Evolutionary conservation across 2,113 vertebrate species (phyloP).

Genomic region (Hoplias malabaricus): DNA sequence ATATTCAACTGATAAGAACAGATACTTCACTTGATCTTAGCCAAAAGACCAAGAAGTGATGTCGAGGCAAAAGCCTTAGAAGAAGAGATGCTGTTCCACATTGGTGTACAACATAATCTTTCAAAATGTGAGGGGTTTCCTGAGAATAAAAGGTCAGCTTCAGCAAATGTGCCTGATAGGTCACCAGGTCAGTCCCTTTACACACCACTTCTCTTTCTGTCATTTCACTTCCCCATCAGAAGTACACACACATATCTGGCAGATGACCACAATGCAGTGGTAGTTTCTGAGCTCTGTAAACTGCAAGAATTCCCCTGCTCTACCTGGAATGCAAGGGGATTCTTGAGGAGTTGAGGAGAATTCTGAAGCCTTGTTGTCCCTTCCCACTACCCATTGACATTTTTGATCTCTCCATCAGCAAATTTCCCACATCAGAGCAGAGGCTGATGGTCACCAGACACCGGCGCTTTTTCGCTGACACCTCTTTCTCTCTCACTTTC

Average conservation of each 20-base stretch:
- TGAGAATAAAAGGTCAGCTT: not conserved
- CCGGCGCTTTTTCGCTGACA: conserved; percentile 4
- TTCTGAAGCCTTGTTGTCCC: conserved; percentile 6
- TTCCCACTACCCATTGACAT: conserved; percentile 14
- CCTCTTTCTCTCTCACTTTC: not conserved
- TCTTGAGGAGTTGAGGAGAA: conserved; percentile 4
- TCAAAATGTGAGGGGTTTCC: conserved; percentile 1
- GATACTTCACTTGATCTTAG: too few species aligned
- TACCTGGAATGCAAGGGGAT: conserved; percentile 30
- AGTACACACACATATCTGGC: not conserved
- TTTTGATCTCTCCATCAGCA: conserved; percentile 30
- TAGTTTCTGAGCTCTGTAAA: not conserved
- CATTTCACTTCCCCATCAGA: conserved; percentile 27
- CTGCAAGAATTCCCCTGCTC: conserved; percentile 13
- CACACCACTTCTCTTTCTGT: conserved; percentile 26
- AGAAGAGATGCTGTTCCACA: too few species aligned
- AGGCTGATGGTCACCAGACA: not conserved
- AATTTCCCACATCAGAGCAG: conserved; percentile 6
- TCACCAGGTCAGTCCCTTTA: conserved; percentile 8
- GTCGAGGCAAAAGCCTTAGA: too few species aligned
- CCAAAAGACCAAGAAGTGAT: too few species aligned
- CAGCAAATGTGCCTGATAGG: not conserved
- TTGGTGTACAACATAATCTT: too few species aligned
- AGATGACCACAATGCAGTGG: not conserved
- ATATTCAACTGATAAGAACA: too few species aligned